Percentiles rank a stretch among this genome's conserved stretches.
phyloP scores from a whole-genome alignment of 2,113 vertebrate genomes.

The Silurus meridionalis region DNA sequence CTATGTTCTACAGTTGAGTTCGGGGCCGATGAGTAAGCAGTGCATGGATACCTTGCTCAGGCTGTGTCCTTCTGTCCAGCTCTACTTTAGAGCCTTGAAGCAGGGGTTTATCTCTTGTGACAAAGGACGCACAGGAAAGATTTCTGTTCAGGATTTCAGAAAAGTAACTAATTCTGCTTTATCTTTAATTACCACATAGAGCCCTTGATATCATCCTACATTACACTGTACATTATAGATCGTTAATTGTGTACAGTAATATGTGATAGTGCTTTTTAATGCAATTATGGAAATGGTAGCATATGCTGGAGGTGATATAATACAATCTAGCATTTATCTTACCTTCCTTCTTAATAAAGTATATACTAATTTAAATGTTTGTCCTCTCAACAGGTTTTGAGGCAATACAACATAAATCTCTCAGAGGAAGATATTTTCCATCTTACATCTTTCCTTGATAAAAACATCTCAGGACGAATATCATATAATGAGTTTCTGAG shows the following conservation, averaged over 20 bases:
- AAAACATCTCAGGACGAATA: constrained; percentile 69
- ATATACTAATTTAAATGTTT: not conserved
- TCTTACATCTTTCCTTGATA: constrained; percentile 75
- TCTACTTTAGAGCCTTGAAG: constrained; percentile 70
- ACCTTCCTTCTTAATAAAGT: not conserved
- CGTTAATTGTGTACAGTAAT: too few relatives aligned
- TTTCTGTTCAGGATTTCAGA: constrained; percentile 68
- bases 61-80: constrained; percentile 67
- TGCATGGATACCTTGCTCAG: constrained; percentile 66
- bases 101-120: constrained; percentile 64
- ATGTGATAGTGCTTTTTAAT: not conserved
- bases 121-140: constrained; percentile 49
- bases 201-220: not conserved
- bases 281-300: not conserved
- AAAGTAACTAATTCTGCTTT: constrained; percentile 58
- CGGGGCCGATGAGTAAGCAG: constrained; percentile 45
- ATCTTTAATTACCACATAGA: not conserved
- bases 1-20: constrained; percentile 56
- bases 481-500: constrained; percentile 77
- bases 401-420: constrained; percentile 64
- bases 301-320: not conserved
- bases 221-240: not conserved
- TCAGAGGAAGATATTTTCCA: constrained; percentile 75
- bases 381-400: constrained; percentile 67
- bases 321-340: not conserved